Evolutionary conservation across 2,113 vertebrate species (phyloP), one percentile per base, ranked within the genome.

Genomic region (Ageneiosus marmoratus): DNA sequence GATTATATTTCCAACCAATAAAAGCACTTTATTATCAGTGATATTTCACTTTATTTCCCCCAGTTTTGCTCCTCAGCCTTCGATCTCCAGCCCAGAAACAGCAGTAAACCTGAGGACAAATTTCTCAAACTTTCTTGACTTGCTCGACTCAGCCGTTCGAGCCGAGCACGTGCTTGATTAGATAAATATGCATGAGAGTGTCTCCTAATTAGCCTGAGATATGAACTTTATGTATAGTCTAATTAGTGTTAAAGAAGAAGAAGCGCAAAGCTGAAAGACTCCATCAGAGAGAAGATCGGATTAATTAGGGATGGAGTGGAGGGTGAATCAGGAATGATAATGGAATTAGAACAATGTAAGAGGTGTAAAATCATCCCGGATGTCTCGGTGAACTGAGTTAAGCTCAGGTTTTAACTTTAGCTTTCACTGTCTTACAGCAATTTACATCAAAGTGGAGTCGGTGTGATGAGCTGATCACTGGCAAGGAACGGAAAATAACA

Each of bases 141-240:
- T 78, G 37, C 37, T 16, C 24, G 22, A 51, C 72, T 75, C 27
- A 53, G 72, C 72, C 51, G 24, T 29, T 50, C 12, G 8, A 11
- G 27, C 18, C 29, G 9, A 15, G 5, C 51, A 44, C 77, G 50
- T 60, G 77, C 85, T 62, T 65, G 73, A 79, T 83, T 83, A 82
- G 55, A 85, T 85, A 74, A 86, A 82, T 85, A 85, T 85, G 81
- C 83, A 83, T 73, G 79, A 85, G 37, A 83, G 67, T 53, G 46
- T 80, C 34, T 86, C 55, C 27, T 83, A 83, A 88, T 83, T 85
- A 85, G 44, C 81, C 73, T 62, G 86, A 65, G 80, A 80, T 85
- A 73, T 83, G 83, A 82, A 80, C 81, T 83, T 70, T 80, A 83
- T 82, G 81, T 85, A 46, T 60, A 72, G 56, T 37, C 75, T 83